phyloP scores from a whole-genome alignment of 2,888 invertebrate species.

The Barypeithes pellucidus region DNA sequence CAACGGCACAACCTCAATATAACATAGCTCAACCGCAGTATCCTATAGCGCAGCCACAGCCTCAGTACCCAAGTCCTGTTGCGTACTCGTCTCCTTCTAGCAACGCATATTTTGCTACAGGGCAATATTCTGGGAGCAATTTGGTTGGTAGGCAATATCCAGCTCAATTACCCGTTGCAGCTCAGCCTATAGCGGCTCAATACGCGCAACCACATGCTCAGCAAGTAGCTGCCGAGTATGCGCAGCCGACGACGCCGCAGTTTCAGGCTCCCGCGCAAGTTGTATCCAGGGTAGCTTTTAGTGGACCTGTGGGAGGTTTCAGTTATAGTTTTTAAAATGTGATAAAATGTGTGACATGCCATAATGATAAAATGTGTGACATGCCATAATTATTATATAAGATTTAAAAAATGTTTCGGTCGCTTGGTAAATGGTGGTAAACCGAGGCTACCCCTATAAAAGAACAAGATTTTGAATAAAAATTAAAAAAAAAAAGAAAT shows the following conservation, averaged over 20 bases:
- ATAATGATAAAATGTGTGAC: neutral
- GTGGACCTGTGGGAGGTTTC: constrained; percentile 39
- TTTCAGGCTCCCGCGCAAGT: constrained; percentile 6
- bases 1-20: neutral
- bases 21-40: constrained; percentile 5
- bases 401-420: too few relatives aligned
- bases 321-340: constrained; percentile 45
- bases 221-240: constrained; percentile 13
- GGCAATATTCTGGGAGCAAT: constrained; percentile 14
- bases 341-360: neutral
- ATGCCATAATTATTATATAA: too few relatives aligned
- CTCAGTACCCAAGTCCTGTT: neutral
- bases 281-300: constrained; percentile 48
- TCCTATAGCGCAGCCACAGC: neutral
- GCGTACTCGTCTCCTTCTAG: constrained; percentile 24
- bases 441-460: too few relatives aligned
- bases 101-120: constrained; percentile 45
- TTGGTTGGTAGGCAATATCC: neutral
- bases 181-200: neutral
- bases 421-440: too few relatives aligned
- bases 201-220: constrained; percentile 7
- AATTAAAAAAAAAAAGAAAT: too few relatives aligned
- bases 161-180: neutral
- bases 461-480: too few relatives aligned
- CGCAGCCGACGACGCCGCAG: neutral